Conservation (phyloP, 2,888 invertebrate genomes). For the Brachyptera putata region DNA sequence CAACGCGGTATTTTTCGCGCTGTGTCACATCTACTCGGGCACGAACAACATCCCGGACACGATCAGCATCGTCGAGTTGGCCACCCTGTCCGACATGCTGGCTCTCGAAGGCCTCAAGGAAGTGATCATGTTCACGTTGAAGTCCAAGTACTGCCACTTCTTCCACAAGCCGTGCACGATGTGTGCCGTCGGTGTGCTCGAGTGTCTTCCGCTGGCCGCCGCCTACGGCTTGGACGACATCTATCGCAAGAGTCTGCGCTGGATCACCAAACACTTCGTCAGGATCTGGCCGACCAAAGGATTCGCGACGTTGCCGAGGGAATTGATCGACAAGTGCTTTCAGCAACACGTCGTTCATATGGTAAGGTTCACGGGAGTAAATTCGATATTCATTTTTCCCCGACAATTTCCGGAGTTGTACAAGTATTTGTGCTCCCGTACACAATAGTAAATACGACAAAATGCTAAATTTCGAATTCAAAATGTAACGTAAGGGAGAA, state of each 20-base stretch:
- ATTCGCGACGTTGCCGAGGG: slow-evolving; percentile 79
- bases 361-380: too few relatives aligned
- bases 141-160: slow-evolving; percentile 86
- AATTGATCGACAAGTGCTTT: slow-evolving; percentile 77
- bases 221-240: slow-evolving; percentile 85
- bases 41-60: slow-evolving; percentile 82
- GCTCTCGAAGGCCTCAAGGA: slow-evolving; percentile 89
- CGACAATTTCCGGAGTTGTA: too few relatives aligned
- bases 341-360: slow-evolving; percentile 77
- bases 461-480: too few relatives aligned
- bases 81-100: slow-evolving; percentile 84
- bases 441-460: too few relatives aligned
- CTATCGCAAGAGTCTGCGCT: slow-evolving; percentile 77
- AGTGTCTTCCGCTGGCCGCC: slow-evolving; percentile 79
- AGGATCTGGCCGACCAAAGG: slow-evolving; percentile 89
- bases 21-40: slow-evolving; percentile 93
- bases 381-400: too few relatives aligned
- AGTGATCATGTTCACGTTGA: slow-evolving; percentile 81
- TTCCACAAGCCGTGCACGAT: slow-evolving; percentile 92
- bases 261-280: slow-evolving; percentile 83
- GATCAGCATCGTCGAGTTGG: slow-evolving; percentile 79
- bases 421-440: too few relatives aligned
- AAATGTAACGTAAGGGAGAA: too few relatives aligned
- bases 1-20: slow-evolving; percentile 81
- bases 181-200: slow-evolving; percentile 81